Evolutionary conservation across 2,888 invertebrate genomes (phyloP), one percentile per base, ranked within the genome.

Genomic region (Psococerastis gibbosa): DNA sequence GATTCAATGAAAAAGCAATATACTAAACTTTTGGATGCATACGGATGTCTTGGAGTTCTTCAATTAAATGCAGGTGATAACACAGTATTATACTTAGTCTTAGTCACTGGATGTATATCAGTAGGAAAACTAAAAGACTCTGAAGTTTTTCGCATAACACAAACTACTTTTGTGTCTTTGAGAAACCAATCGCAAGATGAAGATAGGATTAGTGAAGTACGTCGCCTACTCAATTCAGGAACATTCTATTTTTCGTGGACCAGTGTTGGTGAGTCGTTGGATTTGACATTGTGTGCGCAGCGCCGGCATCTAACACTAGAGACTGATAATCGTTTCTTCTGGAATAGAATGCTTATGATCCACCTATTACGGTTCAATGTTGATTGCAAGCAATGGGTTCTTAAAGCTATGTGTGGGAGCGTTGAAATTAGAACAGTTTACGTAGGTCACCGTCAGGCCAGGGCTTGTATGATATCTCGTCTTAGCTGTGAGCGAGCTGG

Each of bases 361-460:
- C 91, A 92, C 63, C 68, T 97, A 51, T 74, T 92, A 54, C 73
- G 91, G 51, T 97, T 75, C 67, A 88, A 88, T 43, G 82, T 99
- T 32, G 80, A 91, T 58, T 84, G 85, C 52, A 73, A 75, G 50
- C 73, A 80, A 42, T 98, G 98, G 98, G 66, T 98, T 45, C 68
- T 95, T 33, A 87, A 89, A 62, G 75, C 85, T 27, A 95, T 95
- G 79, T 97, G 97, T 67, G 98, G 98, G 15, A 91, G 89, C 44
- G 84, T 98, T 15, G 94, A 97, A 65, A 84, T 98, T 50, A 75
- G 94, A 48, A 98, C 97, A 1, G 85, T 98, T n/a, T 99, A 98
- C 65, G 92, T 92, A 41, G 94, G 94, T 1, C 84, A 88, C 53
- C 73, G 84, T 44, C 92, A 92, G 62, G 97, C 94, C 2, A 70